Base-by-base conservation (phyloP, 2,797 vertebrate species). In the Ctenosaura bakeri region DNA sequence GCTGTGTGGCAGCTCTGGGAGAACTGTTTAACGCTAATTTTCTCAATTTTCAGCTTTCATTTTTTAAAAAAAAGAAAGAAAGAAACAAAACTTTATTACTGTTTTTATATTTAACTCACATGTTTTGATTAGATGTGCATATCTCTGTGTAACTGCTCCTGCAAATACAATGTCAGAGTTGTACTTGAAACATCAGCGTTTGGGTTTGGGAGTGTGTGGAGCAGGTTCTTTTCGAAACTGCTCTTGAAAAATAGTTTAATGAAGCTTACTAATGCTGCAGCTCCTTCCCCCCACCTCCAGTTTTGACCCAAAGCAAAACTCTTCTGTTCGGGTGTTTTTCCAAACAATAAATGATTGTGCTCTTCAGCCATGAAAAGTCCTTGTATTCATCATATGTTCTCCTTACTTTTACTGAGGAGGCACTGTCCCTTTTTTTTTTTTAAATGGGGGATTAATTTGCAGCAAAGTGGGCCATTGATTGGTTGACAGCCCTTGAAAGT, bases 21-120 rank as follows among this genome's bases (percentile, higher is more conserved):
- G 94, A 97, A 96, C 96, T 96, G 96, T 97, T 97, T 97, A 97
- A 96, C 96, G 92, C 97, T 97, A 96, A 97, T 97, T 98, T 97
- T 97, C 96, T 97, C 96, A 95, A 96, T 96, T 97, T 95, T 98
- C 97, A 98, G 97, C 96, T 95, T 95, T 94, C 94, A 78, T 88
- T 93, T 93, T 69, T 82, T 10, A 42, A 18, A 64, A 91, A 83
- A 77, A 78, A 83, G 73, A 80, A 71, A 73, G 73, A 80, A 71
- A 73, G 38, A 66, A 52, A 66, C 22, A 89, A 66, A 90, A 69
- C 95, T 95, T 82, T 93, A 90, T 96, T 95, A 95, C 96, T 96
- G 88, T 95, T 95, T 96, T 96, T 94, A 95, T 95, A 92, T 89
- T 95, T 94, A 83, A 96, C 86, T 97, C 96, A 93, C 73, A 89